These are phyloP conservation scores for Sinosuthora webbiana DNA, from an alignment of 2,113 vertebrate species.

Conservation along the genomic window DNA sequence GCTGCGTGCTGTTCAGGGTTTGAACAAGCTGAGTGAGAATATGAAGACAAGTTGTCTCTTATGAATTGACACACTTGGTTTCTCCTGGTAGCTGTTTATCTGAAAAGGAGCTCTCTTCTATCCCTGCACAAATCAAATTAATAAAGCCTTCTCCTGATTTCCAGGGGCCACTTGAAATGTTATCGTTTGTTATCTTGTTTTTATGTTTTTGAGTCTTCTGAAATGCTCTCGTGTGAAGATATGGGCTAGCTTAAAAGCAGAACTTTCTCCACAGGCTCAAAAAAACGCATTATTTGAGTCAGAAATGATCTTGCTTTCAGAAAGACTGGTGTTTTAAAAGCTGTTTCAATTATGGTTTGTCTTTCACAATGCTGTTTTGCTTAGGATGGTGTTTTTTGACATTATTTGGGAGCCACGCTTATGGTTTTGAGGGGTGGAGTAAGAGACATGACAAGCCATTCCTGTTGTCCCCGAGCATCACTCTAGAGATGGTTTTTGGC, in stretches of 20 bases:
- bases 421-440: neutral
- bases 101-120: conserved; percentile 27
- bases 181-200: neutral
- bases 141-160: conserved; percentile 34
- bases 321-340: neutral
- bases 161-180: neutral
- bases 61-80: neutral
- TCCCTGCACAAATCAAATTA: conserved; percentile 1
- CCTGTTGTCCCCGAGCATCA: neutral
- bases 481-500: neutral
- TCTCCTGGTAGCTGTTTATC: conserved; percentile 39
- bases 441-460: neutral
- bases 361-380: neutral
- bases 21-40: conserved; percentile 21
- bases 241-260: neutral
- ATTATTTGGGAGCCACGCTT: neutral
- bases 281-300: neutral
- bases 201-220: neutral
- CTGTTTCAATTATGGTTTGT: neutral
- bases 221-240: neutral
- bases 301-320: neutral
- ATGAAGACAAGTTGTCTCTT: conserved; percentile 49
- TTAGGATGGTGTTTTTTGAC: neutral
- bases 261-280: neutral
- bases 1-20: conserved; percentile 23